Evolutionary conservation across 2,113 vertebrate genomes (phyloP).

Genomic region (Felis catus): DNA sequence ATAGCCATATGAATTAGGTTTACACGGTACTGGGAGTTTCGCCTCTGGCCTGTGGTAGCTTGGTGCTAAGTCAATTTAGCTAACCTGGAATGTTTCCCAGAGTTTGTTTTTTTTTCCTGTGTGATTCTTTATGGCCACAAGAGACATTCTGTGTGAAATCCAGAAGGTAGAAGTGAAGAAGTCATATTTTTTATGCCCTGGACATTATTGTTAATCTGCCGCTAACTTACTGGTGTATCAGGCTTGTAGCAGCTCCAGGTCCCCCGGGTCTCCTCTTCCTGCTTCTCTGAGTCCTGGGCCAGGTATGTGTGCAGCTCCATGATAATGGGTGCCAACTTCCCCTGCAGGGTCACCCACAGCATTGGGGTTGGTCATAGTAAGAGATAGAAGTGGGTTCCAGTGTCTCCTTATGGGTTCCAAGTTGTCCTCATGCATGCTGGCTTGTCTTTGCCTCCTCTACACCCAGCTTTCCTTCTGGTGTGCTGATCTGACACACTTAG

Average conservation of each 20-base stretch:
- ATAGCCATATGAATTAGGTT: neutral
- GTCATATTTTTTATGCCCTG: neutral
- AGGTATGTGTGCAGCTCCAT: neutral
- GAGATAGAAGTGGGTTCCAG: neutral
- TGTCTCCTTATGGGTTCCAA: neutral
- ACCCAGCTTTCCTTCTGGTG: neutral
- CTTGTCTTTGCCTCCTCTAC: neutral
- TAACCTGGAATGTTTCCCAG: neutral
- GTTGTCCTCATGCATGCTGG: neutral
- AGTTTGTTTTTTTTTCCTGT: neutral
- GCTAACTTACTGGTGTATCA: neutral
- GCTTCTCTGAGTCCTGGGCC: neutral
- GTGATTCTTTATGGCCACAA: neutral
- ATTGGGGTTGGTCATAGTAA: neutral
- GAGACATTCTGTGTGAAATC: neutral
- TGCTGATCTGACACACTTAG: neutral
- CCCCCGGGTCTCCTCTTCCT: neutral
- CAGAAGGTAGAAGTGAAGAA: neutral
- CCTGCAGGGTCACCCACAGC: neutral
- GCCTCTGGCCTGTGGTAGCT: neutral
- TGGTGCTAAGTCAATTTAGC: neutral
- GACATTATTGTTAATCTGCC: neutral
- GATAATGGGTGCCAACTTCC: neutral
- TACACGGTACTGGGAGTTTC: neutral
- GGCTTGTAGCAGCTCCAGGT: neutral